Evolutionary conservation across 2,888 invertebrate genomes (phyloP).

Genomic region (Parnassius orleans): DNA sequence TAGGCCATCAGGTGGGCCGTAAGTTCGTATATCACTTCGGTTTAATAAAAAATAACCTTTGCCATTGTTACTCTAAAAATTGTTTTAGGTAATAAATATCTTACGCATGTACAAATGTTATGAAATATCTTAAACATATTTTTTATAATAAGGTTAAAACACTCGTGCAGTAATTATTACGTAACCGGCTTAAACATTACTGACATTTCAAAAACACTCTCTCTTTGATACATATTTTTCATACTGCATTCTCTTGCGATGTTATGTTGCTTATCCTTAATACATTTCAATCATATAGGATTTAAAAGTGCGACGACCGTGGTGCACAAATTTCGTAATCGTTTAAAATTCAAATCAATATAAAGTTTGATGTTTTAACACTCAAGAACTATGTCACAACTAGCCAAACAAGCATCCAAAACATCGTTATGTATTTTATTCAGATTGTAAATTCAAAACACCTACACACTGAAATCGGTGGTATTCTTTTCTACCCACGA

Average conservation of each 20-base stretch:
- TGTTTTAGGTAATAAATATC: too few species aligned
- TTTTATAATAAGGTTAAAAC: constrained; percentile 15
- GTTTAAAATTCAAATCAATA: background rate
- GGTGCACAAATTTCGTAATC: background rate
- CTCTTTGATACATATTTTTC: background rate
- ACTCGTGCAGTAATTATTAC: constrained; percentile 8
- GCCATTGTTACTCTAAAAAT: too few species aligned
- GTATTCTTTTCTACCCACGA: too few species aligned
- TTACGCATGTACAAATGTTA: too few species aligned
- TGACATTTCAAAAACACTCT: constrained; percentile 5
- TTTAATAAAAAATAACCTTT: too few species aligned
- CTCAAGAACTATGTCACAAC: background rate
- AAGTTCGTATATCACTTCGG: too few species aligned
- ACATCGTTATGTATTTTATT: background rate
- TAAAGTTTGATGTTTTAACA: background rate
- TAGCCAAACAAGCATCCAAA: background rate
- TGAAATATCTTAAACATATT: background rate
- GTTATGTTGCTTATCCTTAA: background rate
- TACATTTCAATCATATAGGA: background rate
- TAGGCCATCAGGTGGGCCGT: too few species aligned
- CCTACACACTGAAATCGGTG: too few species aligned
- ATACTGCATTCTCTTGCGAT: too few species aligned
- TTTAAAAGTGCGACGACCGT: background rate
- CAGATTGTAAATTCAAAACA: too few species aligned
- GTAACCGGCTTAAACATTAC: constrained; percentile 8